Evolutionary conservation across 2,888 invertebrate species (phyloP), one percentile per base, ranked within the genome.

Genomic region (Idaea aversata): DNA sequence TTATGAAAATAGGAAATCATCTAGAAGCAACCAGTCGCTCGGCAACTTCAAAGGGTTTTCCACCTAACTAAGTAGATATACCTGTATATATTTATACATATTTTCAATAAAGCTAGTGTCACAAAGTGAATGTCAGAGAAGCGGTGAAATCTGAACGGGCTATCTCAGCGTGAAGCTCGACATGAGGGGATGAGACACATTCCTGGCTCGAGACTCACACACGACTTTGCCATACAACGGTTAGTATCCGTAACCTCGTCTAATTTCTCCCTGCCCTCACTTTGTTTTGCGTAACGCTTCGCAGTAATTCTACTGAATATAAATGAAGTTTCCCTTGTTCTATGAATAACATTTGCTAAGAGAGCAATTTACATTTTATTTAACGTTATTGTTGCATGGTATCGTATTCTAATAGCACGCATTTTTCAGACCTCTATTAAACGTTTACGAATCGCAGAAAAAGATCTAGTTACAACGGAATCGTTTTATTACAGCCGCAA

Each of bases 331-430:
- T 78, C 81, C 81, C 84, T 81, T 83, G 77, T 84, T 86, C 87
- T 84, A 88, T 88, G 88, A 87, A 89, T 89, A 89, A 88, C 83
- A 88, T 88, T 88, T 85, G 74, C 84, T 83, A 81, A 83, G 81
- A 86, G 79, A 76, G 69, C 80, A 81, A 88, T 88, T 88, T 88
- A 83, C 85, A 88, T 88, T 75, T 84, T 81, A 77, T 83, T 81
- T 78, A 75, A 75, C 76, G 75, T 74, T 72, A 77, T 77, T 78
- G 73, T 73, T 77, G 71, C 81, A 75, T 69, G 65, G 61, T 80
- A 81, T 80, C 79, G 77, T 78, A 73, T 76, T 74, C 75, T 76
- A 79, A 79, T 77, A 74, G 64, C 67, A 63, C 38, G 65, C 66
- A 72, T 73, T 78, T 77, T 78, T 74, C 70, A 70, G 65, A 47